Percentiles rank a stretch among this genome's conserved stretches.
Evolutionary conservation across 2,797 vertebrate genomes (phyloP).

Genomic region (Thaleichthys pacificus): DNA sequence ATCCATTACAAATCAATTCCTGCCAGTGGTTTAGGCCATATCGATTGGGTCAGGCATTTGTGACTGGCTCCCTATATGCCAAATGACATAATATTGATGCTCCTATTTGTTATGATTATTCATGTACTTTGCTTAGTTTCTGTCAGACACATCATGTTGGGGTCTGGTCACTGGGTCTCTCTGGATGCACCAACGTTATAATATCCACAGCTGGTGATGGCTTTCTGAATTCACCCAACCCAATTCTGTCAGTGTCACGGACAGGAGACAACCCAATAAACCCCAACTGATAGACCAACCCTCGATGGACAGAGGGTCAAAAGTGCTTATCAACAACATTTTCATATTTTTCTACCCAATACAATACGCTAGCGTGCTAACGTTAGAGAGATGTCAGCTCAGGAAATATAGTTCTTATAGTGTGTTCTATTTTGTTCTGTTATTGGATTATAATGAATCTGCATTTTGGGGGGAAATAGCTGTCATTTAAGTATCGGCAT

Average conservation of each 20-base stretch:
- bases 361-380: too few relatives aligned
- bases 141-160: neutral
- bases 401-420: slow-evolving; percentile 6
- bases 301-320: neutral
- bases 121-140: slow-evolving; percentile 6
- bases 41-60: neutral
- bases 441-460: neutral
- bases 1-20: too few relatives aligned
- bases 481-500: too few relatives aligned
- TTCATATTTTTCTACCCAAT: too few relatives aligned
- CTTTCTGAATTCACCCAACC: slow-evolving; percentile 45
- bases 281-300: neutral
- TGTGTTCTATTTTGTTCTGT: neutral
- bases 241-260: slow-evolving; percentile 59
- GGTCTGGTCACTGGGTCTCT: neutral
- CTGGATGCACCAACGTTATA: neutral
- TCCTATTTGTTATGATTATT: slow-evolving; percentile 6
- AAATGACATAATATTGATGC: neutral
- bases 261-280: slow-evolving; percentile 7
- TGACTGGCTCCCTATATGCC: neutral
- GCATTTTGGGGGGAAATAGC: neutral
- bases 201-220: slow-evolving; percentile 32
- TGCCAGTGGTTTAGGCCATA: neutral
- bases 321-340: too few relatives aligned
- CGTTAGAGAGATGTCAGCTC: neutral